Base-by-base conservation (phyloP, 2,113 vertebrate species). In the Ictalurus punctatus region DNA sequence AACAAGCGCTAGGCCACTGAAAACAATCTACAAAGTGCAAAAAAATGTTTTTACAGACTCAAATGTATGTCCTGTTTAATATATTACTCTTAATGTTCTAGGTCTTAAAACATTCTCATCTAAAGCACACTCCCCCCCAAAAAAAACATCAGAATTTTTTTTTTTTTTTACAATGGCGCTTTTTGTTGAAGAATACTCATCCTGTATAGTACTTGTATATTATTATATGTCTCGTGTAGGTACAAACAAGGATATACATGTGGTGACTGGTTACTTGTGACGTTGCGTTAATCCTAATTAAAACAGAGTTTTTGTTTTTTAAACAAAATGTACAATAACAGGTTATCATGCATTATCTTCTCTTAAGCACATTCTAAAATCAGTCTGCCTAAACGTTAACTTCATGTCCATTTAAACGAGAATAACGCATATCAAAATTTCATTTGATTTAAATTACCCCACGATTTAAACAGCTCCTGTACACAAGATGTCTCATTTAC, bases 401-500 rank as follows among this genome's bases (percentile, higher is more conserved):
- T 52, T 80, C 61, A 37, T 78, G 86, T 85, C 83, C 82, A 85
- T 13, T 83, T 81, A 52, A 89, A 91, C 63, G 34, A 83, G 81
- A 86, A 69, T 67, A 87, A 88, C 19, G n/a, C 78, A 86, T 89
- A 87, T 85, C 85, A 90, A 86, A 86, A 87, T 85, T 86, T 84
- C 88, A 71, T 86, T 48, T 78, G 76, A 84, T 91, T 91, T 91
- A 91, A 87, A 90, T 91, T 85, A 91, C 52, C 52, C 90, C 89
- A 89, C 73, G 78, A 91, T 88, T 83, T 80, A 86, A 89, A 91
- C 86, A 90, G 86, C 88, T 90, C 86, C 88, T 90, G 90, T 91
- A 88, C 90, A 91, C 58, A 78, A 88, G 90, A 91, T 86, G 90
- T 88, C 88, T 88, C 84, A 83, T 88, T 91, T 90, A 90, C 89